These are phyloP conservation scores for Ceyx melanurus DNA, from an alignment of 2,113 vertebrate genomes.

Conservation along the genomic window DNA sequence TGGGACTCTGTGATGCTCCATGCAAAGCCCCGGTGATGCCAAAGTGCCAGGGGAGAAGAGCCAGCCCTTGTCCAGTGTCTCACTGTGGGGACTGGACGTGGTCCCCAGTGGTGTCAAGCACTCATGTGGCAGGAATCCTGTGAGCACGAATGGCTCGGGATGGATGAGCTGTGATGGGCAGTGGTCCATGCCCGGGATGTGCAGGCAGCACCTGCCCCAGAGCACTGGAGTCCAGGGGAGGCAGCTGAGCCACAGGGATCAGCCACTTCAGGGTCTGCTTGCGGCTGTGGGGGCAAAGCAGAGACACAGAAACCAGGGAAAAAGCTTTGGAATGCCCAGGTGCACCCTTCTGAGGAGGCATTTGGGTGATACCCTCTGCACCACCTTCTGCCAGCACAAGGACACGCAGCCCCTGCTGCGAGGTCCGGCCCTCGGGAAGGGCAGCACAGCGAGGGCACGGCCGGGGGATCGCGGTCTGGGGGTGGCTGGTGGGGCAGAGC, in stretches of 20 bases:
- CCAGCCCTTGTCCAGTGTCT: not conserved
- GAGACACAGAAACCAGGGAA: not conserved
- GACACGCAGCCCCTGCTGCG: not conserved
- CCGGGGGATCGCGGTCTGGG: not conserved
- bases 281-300: not conserved
- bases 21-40: not conserved
- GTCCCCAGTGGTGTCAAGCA: not conserved
- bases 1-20: rapidly evolving
- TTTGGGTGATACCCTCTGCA: no score
- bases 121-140: rapidly evolving
- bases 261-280: not conserved
- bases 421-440: not conserved
- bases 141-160: rapidly evolving
- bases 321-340: not conserved
- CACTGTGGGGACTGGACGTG: rapidly evolving
- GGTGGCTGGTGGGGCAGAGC: not conserved
- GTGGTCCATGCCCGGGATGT: not conserved
- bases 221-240: not conserved
- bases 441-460: not conserved
- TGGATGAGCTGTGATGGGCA: rapidly evolving
- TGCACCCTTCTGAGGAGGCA: not conserved
- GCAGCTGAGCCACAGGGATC: not conserved
- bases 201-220: not conserved
- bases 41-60: not conserved
- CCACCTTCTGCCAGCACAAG: not conserved